Evolutionary conservation across 37 sponge, comb jelly and placozoan genomes (phyloP), one percentile per base, ranked within the genome.

Genomic region (Hormiphora californensis): DNA sequence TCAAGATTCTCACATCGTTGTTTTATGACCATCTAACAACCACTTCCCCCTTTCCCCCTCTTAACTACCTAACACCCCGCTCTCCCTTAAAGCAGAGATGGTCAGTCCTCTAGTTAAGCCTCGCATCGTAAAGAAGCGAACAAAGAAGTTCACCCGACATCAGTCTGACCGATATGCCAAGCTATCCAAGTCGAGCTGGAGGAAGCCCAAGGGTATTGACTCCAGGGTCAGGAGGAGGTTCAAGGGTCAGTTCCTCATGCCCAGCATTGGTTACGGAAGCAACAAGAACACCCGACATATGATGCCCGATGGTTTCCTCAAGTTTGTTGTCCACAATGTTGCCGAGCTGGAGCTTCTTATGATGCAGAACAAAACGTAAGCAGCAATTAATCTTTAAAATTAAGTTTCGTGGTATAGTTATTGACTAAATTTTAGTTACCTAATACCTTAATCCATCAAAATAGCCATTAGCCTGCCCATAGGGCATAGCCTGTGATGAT

Each of bases 161-260:
- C 97, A 96, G 85, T 94, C 94, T 0, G 97, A 96, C 65, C 63
- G 97, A 41, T 96, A 92, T 85, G 81, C 86, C 69, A 93, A 92
- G 78, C 40, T 96, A 38, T 90, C 92, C 19, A 49, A 92, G 92
- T 40, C 86, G 0, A 95, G 88, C 92, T 97, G 98, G 98, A 89
- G 98, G 54, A 94, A 94, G 65, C 98, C 98, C 5, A 94, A 93
- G 67, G 98, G 98, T 86, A 97, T 97, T 81, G 98, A 97, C 88
- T 94, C 94, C 69, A 89, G 95, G 17, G 95, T 97, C 46, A 63
- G 98, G 62, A 38, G 98, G 32, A 85, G 95, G 68, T 97, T 94
- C 91, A 94, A 91, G 87, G 98, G 98, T 40, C 88, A 88, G 41
- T 86, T 87, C 55, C 54, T 90, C 54, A 97, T 97, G 98, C 98